These are phyloP conservation scores for Symphodus melops DNA, from an alignment of 2,113 vertebrate genomes.

Conservation along the genomic window DNA sequence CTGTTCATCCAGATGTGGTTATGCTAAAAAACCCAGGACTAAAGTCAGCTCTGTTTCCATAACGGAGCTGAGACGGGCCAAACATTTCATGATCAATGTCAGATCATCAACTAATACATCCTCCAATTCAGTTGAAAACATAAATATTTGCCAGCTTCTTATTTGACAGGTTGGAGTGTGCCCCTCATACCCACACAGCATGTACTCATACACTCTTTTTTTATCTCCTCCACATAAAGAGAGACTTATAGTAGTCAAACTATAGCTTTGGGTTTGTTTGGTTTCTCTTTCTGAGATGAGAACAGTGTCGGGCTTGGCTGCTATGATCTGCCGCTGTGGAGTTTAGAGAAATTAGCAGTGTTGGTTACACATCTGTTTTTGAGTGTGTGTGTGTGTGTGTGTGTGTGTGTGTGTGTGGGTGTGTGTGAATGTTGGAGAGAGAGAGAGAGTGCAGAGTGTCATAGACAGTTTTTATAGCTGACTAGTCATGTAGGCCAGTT, in stretches of 20 bases:
- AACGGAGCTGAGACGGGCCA: no score
- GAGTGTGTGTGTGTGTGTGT: conserved; percentile 17
- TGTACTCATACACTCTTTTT: no score
- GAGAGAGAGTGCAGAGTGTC: conserved; percentile 19
- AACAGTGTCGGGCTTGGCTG: conserved; percentile 11
- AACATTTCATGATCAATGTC: no score
- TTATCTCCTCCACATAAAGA: background rate
- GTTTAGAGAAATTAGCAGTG: conserved; percentile 24
- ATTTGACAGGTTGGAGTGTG: no score
- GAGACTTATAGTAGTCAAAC: background rate
- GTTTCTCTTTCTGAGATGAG: conserved; percentile 1
- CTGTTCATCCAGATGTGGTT: no score
- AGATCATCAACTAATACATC: no score
- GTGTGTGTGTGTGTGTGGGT: conserved; percentile 7
- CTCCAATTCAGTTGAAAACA: no score
- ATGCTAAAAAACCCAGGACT: no score
- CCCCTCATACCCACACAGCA: no score
- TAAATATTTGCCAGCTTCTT: no score
- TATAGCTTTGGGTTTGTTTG: background rate
- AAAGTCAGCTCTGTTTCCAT: no score
- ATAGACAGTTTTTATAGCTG: conserved; percentile 63
- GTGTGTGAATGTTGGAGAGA: conserved; percentile 12
- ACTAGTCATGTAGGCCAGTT: conserved; percentile 74
- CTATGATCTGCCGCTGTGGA: background rate
- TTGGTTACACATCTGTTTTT: conserved; percentile 13